A percentile compares a stretch with the other conserved stretches of the same genome.
Conservation (phyloP, 2,797 vertebrate species). For the Anableps anableps region DNA sequence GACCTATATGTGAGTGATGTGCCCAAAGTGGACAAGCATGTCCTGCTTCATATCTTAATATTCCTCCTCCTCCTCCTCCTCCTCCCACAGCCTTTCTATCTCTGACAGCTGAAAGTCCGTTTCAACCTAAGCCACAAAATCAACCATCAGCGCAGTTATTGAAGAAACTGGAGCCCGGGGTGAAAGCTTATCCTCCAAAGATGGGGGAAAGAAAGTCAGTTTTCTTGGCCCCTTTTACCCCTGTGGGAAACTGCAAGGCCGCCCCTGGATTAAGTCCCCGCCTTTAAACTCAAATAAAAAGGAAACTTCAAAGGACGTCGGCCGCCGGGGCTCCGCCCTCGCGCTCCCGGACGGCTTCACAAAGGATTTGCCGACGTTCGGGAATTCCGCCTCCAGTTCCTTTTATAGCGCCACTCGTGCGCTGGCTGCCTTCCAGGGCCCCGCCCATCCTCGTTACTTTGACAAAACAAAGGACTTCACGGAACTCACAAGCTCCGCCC, state of each 20-base stretch:
- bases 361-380: conserved; percentile 84
- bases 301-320: conserved; percentile 77
- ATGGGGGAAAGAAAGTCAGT: conserved; percentile 58
- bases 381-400: conserved; percentile 84
- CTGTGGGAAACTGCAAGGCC: conserved; percentile 76
- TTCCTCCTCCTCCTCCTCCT: conserved; percentile 59
- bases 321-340: conserved; percentile 77
- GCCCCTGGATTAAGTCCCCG: conserved; percentile 81
- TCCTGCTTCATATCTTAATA: conserved; percentile 52
- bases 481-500: conserved; percentile 73
- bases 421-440: conserved; percentile 69
- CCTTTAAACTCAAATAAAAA: conserved; percentile 79
- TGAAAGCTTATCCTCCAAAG: conserved; percentile 65
- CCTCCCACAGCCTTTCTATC: conserved; percentile 62
- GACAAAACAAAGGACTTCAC: conserved; percentile 82
- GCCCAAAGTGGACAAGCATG: conserved; percentile 58
- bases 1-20: conserved; percentile 56
- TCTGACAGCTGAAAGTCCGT: conserved; percentile 68
- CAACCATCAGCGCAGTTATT: conserved; percentile 70
- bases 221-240: conserved; percentile 76
- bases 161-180: conserved; percentile 63
- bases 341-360: conserved; percentile 76
- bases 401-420: conserved; percentile 83
- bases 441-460: conserved; percentile 78
- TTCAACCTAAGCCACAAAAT: conserved; percentile 66